Conservation (phyloP, 64 coral and sea anemone genomes). For the Pachyseris speciosa region DNA sequence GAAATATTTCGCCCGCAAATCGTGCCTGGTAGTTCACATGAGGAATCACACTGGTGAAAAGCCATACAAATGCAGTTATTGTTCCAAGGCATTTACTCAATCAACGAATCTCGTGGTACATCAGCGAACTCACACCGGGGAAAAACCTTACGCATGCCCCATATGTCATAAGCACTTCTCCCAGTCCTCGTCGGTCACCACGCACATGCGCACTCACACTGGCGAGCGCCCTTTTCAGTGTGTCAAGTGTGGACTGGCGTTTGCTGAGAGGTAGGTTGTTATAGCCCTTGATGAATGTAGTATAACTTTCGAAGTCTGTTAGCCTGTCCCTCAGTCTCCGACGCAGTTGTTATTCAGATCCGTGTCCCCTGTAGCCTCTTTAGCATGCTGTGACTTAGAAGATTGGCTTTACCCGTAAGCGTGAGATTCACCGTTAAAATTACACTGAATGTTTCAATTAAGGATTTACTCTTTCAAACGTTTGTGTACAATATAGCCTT, state of each 20-base stretch:
- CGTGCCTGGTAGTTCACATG: constrained; percentile 6
- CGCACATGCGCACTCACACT: constrained; percentile 32
- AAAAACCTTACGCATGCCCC: constrained; percentile 1
- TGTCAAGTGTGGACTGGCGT: constrained; percentile 1
- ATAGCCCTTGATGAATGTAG: too few relatives aligned
- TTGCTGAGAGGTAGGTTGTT: not conserved
- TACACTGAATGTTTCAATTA: too few relatives aligned
- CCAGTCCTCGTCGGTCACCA: constrained; percentile 6
- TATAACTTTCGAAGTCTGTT: too few relatives aligned
- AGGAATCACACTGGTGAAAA: not conserved
- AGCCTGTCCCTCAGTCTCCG: too few relatives aligned
- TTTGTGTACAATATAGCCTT: too few relatives aligned
- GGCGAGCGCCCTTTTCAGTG: not conserved
- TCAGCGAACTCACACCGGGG: not conserved
- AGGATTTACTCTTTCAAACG: too few relatives aligned
- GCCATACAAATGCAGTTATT: not conserved
- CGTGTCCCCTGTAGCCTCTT: too few relatives aligned
- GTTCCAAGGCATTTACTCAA: not conserved
- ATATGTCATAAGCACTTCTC: not conserved
- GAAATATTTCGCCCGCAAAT: not conserved
- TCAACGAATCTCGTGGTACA: not conserved
- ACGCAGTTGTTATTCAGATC: too few relatives aligned
- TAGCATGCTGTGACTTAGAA: too few relatives aligned
- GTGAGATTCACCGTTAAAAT: too few relatives aligned
- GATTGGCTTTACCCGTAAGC: too few relatives aligned